Evolutionary conservation across 1,140 invertebrate genomes (phyloP), one percentile per base, ranked within the genome.

Genomic region (Drosophila chauvacae): DNA sequence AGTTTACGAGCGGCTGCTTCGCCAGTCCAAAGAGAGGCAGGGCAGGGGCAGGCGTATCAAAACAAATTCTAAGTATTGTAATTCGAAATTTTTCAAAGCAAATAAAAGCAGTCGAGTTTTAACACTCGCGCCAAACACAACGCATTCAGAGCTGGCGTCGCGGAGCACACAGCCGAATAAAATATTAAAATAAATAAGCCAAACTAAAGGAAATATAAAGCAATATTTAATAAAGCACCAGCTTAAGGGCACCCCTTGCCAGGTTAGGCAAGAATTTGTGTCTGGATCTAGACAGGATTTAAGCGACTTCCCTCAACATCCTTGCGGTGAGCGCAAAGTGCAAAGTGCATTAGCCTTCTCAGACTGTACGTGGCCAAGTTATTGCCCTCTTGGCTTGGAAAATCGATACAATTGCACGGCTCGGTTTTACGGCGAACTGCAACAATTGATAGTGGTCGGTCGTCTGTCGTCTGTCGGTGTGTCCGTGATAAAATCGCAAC

Each of bases 31-130:
- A 13, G 41, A 35, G 53, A 6, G 48, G 57, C 47, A 51, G 45
- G 60, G 39, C 37, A 56, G 28, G 45, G 66, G 41, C 42, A 37
- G 45, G 55, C 56, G 62, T 68, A 74, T 76, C 81, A 90, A 90
- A 90, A 85, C 85, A 85, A 90, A 90, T 90, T 90, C 85, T 90
- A 90, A 90, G 85, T 85, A 90, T 81, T 90, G 85, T 85, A 88
- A 90, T 90, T 90, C 85, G 81, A 90, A 90, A 90, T 72, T 90
- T 90, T 90, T 90, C 78, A 90, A 90, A 90, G 85, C 77, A 85
- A 85, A 90, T 90, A 90, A 90, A 90, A 85, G 63, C 81, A 90
- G 85, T 90, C 85, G 85, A 90, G 85, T 90, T 85, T 85, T 73
- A 90, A 85, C 85, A 90, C 85, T 90, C 85, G 85, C 81, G 78